These are phyloP conservation scores for Coronaproctus castanopsis DNA, from an alignment of 2,888 invertebrate genomes.

Conservation along the genomic window DNA sequence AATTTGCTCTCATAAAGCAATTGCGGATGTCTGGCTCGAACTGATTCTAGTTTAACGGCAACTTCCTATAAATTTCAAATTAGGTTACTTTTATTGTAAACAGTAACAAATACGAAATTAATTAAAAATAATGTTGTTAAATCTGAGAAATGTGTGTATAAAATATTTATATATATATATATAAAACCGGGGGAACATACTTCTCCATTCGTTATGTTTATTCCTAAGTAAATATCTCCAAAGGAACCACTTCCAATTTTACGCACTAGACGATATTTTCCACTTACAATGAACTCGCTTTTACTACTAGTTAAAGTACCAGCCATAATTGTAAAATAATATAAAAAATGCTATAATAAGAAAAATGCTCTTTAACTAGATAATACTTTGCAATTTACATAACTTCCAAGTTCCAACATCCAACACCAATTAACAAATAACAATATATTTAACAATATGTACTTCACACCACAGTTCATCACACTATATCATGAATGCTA, in stretches of 20 bases:
- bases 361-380: no score
- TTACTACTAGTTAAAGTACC: slow-evolving; percentile 24
- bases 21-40: slow-evolving; percentile 94
- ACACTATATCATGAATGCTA: no score
- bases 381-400: no score
- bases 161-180: no score
- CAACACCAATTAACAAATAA: no score
- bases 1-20: slow-evolving; percentile 96
- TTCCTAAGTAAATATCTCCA: slow-evolving; percentile 94
- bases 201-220: slow-evolving; percentile 77
- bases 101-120: not conserved
- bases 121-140: not conserved
- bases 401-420: no score
- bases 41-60: slow-evolving; percentile 93
- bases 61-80: slow-evolving; percentile 66
- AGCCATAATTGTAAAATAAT: no score
- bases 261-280: slow-evolving; percentile 64
- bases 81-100: slow-evolving; percentile 6
- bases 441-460: no score
- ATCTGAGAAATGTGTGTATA: no score
- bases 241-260: slow-evolving; percentile 94
- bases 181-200: slow-evolving; percentile 30
- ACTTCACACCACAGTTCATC: no score
- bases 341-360: no score
- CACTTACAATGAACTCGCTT: slow-evolving; percentile 66